Conservation (phyloP, 2,797 vertebrate species). For the Netta rufina region DNA sequence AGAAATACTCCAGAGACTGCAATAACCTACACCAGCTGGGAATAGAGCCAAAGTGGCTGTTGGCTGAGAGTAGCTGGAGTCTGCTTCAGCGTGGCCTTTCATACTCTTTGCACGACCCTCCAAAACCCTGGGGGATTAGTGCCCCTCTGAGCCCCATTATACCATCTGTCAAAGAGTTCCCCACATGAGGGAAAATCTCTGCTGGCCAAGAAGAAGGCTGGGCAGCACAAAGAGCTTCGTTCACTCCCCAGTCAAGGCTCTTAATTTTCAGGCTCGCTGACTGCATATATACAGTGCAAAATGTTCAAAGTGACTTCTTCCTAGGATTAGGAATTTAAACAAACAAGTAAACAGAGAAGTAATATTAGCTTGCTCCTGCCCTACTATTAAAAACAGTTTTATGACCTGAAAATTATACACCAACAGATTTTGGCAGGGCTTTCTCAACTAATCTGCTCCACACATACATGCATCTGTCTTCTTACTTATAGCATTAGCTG, state of each 20-base stretch:
- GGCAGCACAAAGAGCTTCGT: conserved; percentile 28
- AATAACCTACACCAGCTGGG: conserved; percentile 35
- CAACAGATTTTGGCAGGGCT: conserved; percentile 42
- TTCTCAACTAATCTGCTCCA: neutral
- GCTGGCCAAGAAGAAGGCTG: neutral
- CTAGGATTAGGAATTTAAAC: conserved; percentile 41
- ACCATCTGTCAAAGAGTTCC: conserved; percentile 39
- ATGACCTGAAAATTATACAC: conserved; percentile 12
- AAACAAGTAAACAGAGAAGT: conserved; percentile 53
- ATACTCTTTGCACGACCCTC: conserved; percentile 6
- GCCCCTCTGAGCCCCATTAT: conserved; percentile 38
- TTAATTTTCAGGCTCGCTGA: neutral
- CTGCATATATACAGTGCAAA: neutral
- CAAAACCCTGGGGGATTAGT: conserved; percentile 18
- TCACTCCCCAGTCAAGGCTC: neutral
- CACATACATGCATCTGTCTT: conserved; percentile 26
- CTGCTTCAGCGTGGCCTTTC: conserved; percentile 36
- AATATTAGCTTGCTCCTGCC: conserved; percentile 5
- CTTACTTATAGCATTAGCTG: conserved; percentile 22
- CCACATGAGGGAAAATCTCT: neutral
- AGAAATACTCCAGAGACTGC: conserved; percentile 44
- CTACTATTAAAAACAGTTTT: conserved; percentile 45
- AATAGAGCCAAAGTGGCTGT: conserved; percentile 38
- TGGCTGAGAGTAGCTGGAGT: conserved; percentile 24
- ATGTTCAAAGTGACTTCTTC: conserved; percentile 22